Base-by-base conservation (phyloP, 2,797 vertebrate genomes). In the Moxostoma hubbsi region DNA sequence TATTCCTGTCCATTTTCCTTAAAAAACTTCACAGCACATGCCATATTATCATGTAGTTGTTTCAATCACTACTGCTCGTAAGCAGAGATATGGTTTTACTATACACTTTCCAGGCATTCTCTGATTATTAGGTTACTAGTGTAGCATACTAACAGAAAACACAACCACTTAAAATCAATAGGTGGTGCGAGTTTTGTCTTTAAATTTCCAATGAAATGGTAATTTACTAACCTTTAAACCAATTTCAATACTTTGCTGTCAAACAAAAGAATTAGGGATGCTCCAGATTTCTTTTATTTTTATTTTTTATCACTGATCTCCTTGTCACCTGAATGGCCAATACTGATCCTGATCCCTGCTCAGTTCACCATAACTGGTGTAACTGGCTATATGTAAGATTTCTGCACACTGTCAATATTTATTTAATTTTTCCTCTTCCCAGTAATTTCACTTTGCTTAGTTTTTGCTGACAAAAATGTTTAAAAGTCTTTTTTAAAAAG, bases 61-160 rank as follows among this genome's bases (percentile, higher is more conserved):
- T 76, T 66, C 45, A 66, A 0, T 58, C 53, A 68, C 13, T 13
- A 45, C 18, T 12, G 12, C 49, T 8, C 59, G 13, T 59, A 47
- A 51, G 13, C 15, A 43, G 18, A 77, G 18, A 61, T 61, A 51
- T 68, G 11, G 58, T 70, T 78, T 76, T 78, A 78, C 24, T 70
- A 47, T 49, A 61, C 5, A 47, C 24, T 57, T 77, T 77, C 55
- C 1, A 70, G 57, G 15, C 49, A 46, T 50, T 68, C 13, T 61
- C 55, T 62, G 59, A 54, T 77, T 77, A 54, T 62, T 70, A 62
- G 66, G 49, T 78, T 78, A 70, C 58, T 70, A 36, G 67, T 47
- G 13, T 61, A 68, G 64, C 51, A 77, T 43, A 12, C 13, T 18
- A 57, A 54, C 15, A 72, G 70, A 50, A 50, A 61, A 24, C 57